Base-by-base conservation (phyloP, 2,113 vertebrate genomes). In the Callaeas wilsoni region DNA sequence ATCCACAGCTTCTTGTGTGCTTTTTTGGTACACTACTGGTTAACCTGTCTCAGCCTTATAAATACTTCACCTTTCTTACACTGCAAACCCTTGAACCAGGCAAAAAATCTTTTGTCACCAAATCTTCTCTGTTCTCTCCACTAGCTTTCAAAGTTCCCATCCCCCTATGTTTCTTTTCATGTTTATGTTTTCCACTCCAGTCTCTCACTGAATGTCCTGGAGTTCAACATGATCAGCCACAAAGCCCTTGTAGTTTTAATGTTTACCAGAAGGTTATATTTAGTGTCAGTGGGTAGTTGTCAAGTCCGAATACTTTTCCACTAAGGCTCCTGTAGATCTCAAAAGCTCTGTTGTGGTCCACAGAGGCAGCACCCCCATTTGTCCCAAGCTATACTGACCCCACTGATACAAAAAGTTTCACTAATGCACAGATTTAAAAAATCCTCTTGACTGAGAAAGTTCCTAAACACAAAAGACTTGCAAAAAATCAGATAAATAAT, bases 161-260 rank as follows among this genome's bases (percentile, higher is more conserved):
- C 59, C 68, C 30, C 22, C 64, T 55, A 4, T 2, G 4, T 82
- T 87, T 87, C 49, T 86, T 84, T 63, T 52, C 23, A 56, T 87
- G 81, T 97, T 92, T 92, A 73, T 95, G 55, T 75, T 96, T 94
- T 89, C 74, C 69, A 79, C 35, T 65, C 67, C 76, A 16, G 64
- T 80, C 56, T 86, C 52, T 96, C 60, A 41, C 82, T 95, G 71
- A 29, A 90, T 92, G 56, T 90, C 79, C 83, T 73, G 71, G 63
- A 71, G 68, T 84, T 92, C 62, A 84, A 60, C 21, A 4, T 92
- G 49, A 87, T 93, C 80, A 90, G 68, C 88, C 93, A 94, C 83
- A 75, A 86, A 94, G 57, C 73, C 68, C 90, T 93, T 93, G 90
- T 95, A 96, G 87, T 95, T 90, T 69, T 89, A 90, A 71, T 94